Percentiles rank a stretch among this genome's conserved stretches.
phyloP scores from a whole-genome alignment of 2,113 vertebrate species.

The Mola mola region DNA sequence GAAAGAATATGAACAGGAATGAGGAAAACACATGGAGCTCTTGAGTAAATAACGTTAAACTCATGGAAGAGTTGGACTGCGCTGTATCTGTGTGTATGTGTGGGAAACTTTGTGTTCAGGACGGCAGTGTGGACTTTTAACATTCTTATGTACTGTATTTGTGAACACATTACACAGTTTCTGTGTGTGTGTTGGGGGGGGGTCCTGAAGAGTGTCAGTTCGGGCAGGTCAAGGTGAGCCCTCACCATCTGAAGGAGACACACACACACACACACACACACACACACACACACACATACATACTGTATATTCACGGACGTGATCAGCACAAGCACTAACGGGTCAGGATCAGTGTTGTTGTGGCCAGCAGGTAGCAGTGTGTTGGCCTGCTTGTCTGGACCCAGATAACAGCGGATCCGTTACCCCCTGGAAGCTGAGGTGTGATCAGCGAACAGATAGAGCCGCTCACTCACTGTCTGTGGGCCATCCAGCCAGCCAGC shows the following conservation, averaged over 20 bases:
- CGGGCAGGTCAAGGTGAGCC: slow-evolving; percentile 10
- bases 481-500: slow-evolving; percentile 43
- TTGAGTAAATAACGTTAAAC: slow-evolving; percentile 18
- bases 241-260: slow-evolving; percentile 4
- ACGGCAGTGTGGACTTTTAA: too few relatives aligned
- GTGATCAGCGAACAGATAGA: slow-evolving; percentile 77
- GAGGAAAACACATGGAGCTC: slow-evolving; percentile 6
- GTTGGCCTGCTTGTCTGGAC: slow-evolving; percentile 77
- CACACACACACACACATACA: slow-evolving; percentile 16
- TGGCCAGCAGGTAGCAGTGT: slow-evolving; percentile 74
- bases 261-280: slow-evolving; percentile 14
- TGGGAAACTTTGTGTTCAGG: slow-evolving; percentile 12
- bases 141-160: too few relatives aligned
- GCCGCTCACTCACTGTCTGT: slow-evolving; percentile 70
- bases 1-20: slow-evolving; percentile 15
- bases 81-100: neutral
- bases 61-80: slow-evolving; percentile 10
- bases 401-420: slow-evolving; percentile 81
- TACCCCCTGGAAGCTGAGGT: slow-evolving; percentile 77
- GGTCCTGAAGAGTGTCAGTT: too few relatives aligned
- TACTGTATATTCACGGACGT: neutral
- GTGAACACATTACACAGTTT: too few relatives aligned
- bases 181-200: too few relatives aligned
- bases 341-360: slow-evolving; percentile 66
- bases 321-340: slow-evolving; percentile 26